These are phyloP conservation scores for Muschampia plurimacula DNA, from an alignment of 2,888 invertebrate genomes.

Conservation along the genomic window DNA sequence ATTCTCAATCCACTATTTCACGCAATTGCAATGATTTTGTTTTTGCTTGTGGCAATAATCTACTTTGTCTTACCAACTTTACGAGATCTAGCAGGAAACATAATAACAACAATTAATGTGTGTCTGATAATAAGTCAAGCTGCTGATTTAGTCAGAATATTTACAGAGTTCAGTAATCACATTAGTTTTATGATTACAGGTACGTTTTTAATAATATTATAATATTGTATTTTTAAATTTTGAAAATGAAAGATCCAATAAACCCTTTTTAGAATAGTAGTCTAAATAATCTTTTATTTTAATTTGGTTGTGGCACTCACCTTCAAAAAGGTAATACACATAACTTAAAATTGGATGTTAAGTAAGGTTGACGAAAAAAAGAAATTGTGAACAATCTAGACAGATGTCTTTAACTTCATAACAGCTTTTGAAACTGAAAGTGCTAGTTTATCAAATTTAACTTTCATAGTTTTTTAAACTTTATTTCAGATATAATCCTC, in stretches of 20 bases:
- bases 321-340: too few species aligned
- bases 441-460: too few species aligned
- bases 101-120: slow-evolving; percentile 92
- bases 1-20: slow-evolving; percentile 92
- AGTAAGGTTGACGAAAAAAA: too few species aligned
- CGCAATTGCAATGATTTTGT: slow-evolving; percentile 89
- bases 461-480: not conserved
- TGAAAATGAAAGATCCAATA: too few species aligned
- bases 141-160: slow-evolving; percentile 91
- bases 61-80: slow-evolving; percentile 94
- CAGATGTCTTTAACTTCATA: too few species aligned
- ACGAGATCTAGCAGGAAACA: slow-evolving; percentile 93
- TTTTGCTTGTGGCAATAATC: slow-evolving; percentile 90
- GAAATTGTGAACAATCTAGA: too few species aligned
- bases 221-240: not conserved
- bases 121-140: slow-evolving; percentile 92
- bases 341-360: too few species aligned
- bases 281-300: too few species aligned
- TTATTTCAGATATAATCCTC: slow-evolving; percentile 89
- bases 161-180: slow-evolving; percentile 92
- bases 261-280: too few species aligned
- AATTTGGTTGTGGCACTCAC: too few species aligned
- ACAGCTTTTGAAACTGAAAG: too few species aligned
- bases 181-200: slow-evolving; percentile 93
- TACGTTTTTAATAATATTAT: slow-evolving; percentile 59